These are phyloP conservation scores for Tetranychus piercei DNA, from an alignment of 2,888 invertebrate species.

Conservation along the genomic window DNA sequence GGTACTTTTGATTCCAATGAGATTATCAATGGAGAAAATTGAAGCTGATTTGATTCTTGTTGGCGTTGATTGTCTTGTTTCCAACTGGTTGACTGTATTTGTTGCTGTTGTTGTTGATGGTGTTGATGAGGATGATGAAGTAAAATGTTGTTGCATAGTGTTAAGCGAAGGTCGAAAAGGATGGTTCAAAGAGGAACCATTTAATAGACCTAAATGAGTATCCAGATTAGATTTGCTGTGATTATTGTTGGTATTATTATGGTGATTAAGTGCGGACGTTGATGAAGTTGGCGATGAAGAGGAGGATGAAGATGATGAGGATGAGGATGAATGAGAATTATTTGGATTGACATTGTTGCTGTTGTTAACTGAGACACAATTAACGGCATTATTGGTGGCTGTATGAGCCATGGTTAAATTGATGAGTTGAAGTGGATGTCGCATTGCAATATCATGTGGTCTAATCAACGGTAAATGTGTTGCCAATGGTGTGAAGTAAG, in stretches of 20 bases:
- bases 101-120: neutral
- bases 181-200: no score
- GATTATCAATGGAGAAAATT: slow-evolving; percentile 42
- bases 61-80: neutral
- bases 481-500: slow-evolving; percentile 36
- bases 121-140: slow-evolving; percentile 3
- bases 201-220: no score
- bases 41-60: slow-evolving; percentile 27
- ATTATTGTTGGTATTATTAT: no score
- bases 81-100: neutral
- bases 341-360: no score
- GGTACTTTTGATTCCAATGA: slow-evolving; percentile 34
- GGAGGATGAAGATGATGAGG: slow-evolving; percentile 1
- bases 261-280: neutral
- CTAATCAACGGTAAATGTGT: slow-evolving; percentile 39
- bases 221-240: no score
- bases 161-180: no score
- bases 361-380: no score
- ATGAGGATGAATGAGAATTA: neutral
- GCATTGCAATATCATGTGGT: slow-evolving; percentile 42
- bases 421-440: neutral
- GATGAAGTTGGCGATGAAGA: neutral
- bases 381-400: no score
- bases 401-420: neutral
- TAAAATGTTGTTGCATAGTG: no score